Percentiles rank a stretch among this genome's conserved stretches.
phyloP scores from a whole-genome alignment of 2,888 invertebrate species.

The Hetaerina titia region DNA sequence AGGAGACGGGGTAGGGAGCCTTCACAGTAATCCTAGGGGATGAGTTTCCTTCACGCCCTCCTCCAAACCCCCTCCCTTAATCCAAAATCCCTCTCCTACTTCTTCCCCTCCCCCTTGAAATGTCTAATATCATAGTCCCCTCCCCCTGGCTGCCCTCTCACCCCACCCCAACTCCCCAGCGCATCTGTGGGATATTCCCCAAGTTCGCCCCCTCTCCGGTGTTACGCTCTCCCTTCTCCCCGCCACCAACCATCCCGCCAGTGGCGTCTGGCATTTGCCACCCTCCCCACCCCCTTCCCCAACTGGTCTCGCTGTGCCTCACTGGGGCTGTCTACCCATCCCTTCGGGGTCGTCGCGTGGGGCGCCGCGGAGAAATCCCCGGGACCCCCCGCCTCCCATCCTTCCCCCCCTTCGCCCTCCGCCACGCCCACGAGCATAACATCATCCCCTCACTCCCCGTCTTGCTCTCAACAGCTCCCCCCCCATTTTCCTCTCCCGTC shows the following conservation, averaged over 20 bases:
- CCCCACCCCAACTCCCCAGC: background rate
- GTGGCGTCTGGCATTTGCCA: background rate
- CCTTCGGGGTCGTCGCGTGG: background rate
- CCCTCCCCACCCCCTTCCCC: background rate
- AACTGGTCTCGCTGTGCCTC: background rate
- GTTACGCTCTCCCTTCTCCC: background rate
- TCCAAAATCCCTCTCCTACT: background rate
- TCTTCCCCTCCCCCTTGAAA: background rate
- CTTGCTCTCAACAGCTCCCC: background rate
- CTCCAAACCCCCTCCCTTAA: background rate
- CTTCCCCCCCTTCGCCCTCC: background rate
- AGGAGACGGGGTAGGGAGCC: background rate
- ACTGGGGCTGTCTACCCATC: background rate
- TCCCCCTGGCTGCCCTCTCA: background rate
- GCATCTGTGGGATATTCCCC: background rate
- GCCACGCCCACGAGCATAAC: background rate
- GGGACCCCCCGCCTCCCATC: background rate
- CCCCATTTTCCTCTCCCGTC: background rate
- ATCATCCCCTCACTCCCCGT: background rate
- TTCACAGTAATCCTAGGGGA: constrained; percentile 18
- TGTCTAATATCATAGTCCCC: background rate
- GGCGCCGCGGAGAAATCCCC: background rate
- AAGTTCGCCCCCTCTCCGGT: background rate
- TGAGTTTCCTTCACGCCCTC: background rate
- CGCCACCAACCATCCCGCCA: background rate